Evolutionary conservation across 2,113 vertebrate species (phyloP).

Genomic region (Solea solea): DNA sequence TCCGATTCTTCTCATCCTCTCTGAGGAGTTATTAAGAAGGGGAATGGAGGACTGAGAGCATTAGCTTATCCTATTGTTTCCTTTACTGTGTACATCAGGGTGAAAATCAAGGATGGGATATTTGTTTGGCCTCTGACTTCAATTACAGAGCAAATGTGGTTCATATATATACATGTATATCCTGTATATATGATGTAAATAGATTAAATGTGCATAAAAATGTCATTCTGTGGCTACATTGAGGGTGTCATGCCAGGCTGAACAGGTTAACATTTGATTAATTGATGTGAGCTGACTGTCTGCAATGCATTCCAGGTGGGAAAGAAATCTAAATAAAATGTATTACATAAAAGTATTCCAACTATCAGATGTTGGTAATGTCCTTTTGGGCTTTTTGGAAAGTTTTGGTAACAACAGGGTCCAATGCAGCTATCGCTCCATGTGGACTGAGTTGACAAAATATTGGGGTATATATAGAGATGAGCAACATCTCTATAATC

Average conservation of each 20-base stretch:
- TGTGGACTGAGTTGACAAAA: too few relatives aligned
- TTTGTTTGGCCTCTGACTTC: conserved; percentile 25
- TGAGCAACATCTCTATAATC: too few relatives aligned
- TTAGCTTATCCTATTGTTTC: conserved; percentile 56
- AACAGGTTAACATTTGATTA: conserved; percentile 11
- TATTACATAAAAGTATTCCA: neutral
- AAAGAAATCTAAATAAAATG: neutral
- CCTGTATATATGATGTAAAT: conserved; percentile 3
- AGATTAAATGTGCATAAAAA: conserved; percentile 2
- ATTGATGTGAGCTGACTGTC: conserved; percentile 10
- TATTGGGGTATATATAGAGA: too few relatives aligned
- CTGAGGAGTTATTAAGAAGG: conserved; percentile 47
- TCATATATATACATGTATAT: conserved; percentile 29
- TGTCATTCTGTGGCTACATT: neutral
- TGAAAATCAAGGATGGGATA: conserved; percentile 51
- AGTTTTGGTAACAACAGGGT: too few relatives aligned
- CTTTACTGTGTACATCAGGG: conserved; percentile 41
- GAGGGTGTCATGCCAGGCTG: neutral
- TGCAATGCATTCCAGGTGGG: conserved; percentile 1
- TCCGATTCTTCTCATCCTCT: conserved; percentile 56
- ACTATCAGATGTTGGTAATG: neutral
- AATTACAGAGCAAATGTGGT: neutral
- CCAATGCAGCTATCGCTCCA: too few relatives aligned
- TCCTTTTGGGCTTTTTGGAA: neutral
- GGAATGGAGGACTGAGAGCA: conserved; percentile 27